A percentile compares a stretch with the other conserved stretches of the same genome.
Evolutionary conservation across 2,113 vertebrate species (phyloP).

Genomic region (Lepidothrix coronata): DNA sequence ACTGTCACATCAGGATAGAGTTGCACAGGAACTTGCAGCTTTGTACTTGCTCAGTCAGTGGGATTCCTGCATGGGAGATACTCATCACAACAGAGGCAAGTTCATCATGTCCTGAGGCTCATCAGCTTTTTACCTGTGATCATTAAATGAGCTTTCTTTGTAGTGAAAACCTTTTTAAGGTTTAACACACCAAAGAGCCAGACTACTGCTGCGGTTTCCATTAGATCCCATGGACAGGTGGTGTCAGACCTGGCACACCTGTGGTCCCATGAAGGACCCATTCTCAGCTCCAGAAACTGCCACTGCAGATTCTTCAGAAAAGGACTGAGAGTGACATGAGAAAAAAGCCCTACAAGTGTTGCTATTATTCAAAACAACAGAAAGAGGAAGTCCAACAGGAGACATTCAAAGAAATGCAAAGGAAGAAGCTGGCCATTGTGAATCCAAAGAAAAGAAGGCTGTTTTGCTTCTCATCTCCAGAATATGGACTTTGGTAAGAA

Average conservation of each 20-base stretch:
- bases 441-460: not conserved
- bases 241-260: not conserved
- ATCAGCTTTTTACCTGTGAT: not conserved
- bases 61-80: not conserved
- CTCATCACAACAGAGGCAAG: not conserved
- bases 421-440: not conserved
- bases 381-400: not conserved
- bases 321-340: not conserved
- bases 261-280: not conserved
- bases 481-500: not conserved
- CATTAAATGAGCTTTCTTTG: not conserved
- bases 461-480: not conserved
- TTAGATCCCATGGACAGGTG: rapidly evolving
- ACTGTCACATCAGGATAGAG: not conserved
- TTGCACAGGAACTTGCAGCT: not conserved
- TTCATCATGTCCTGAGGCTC: not conserved
- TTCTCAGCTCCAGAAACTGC: not conserved
- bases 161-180: not conserved
- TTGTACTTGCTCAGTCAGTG: not conserved
- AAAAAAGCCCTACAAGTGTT: not conserved
- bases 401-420: not conserved
- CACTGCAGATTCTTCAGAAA: not conserved
- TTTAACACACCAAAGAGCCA: not conserved
- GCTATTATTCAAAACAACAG: not conserved
- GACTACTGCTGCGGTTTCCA: not conserved